Evolutionary conservation across 2,888 invertebrate genomes (phyloP).

Genomic region (Drosophila multiciliata): DNA sequence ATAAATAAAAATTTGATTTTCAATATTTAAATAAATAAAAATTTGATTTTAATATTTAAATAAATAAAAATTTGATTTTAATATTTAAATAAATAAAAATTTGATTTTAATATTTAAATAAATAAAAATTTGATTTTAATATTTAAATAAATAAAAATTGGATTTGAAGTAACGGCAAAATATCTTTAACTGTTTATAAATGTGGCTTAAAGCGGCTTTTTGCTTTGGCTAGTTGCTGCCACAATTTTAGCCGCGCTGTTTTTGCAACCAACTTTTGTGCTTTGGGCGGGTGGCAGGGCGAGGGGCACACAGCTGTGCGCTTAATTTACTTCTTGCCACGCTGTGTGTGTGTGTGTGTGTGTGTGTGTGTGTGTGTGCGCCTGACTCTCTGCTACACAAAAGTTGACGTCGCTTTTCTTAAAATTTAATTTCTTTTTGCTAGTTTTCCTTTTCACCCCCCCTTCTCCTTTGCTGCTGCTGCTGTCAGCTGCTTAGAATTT

Average conservation of each 20-base stretch:
- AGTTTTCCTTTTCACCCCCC: constrained; percentile 56
- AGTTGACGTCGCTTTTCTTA: constrained; percentile 66
- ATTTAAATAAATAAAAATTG: no score
- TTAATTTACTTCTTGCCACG: constrained; percentile 56
- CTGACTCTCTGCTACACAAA: constrained; percentile 55
- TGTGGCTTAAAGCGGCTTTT: not conserved
- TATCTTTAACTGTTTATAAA: not conserved
- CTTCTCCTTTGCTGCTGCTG: not conserved
- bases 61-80: no score
- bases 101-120: no score
- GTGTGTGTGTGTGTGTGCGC: constrained; percentile 34
- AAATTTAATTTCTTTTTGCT: constrained; percentile 80
- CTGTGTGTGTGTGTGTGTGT: constrained; percentile 9
- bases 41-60: no score
- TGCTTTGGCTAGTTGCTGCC: not conserved
- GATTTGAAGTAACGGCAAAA: no score
- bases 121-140: no score
- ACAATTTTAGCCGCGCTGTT: not conserved
- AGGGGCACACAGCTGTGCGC: constrained; percentile 37
- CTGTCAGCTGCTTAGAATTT: constrained; percentile 71
- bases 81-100: no score
- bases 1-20: no score
- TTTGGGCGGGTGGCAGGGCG: constrained; percentile 3
- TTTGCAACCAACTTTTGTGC: constrained; percentile 67
- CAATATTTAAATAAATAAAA: no score